Evolutionary conservation across 2,888 invertebrate species (phyloP).

Genomic region (Limnephilus marmoratus): DNA sequence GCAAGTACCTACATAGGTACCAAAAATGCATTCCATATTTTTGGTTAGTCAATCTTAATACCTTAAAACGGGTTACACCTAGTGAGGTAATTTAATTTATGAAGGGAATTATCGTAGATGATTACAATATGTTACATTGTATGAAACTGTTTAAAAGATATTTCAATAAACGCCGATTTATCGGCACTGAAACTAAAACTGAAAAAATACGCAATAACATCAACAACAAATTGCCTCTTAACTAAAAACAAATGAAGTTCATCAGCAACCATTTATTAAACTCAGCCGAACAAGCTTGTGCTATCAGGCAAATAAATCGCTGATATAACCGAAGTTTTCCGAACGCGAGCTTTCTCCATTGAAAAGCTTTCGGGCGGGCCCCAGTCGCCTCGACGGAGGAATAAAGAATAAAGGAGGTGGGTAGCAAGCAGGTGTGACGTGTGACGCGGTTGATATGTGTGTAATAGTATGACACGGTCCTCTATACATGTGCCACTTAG

Average conservation of each 20-base stretch:
- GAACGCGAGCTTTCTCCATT: not conserved
- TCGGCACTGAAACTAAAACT: too few relatives aligned
- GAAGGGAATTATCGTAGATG: too few relatives aligned
- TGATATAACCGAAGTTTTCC: not conserved
- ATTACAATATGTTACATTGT: too few relatives aligned
- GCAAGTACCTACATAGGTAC: too few relatives aligned
- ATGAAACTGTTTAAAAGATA: too few relatives aligned
- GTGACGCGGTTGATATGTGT: not conserved
- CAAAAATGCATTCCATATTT: too few relatives aligned
- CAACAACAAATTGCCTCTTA: too few relatives aligned
- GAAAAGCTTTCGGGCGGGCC: not conserved
- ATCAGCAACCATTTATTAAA: not conserved
- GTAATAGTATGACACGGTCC: not conserved
- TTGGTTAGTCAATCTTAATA: too few relatives aligned
- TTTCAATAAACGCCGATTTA: too few relatives aligned
- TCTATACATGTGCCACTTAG: slow-evolving; percentile 14
- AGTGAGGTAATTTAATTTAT: too few relatives aligned
- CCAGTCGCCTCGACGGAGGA: not conserved
- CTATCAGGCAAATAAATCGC: not conserved
- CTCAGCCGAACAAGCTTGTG: not conserved
- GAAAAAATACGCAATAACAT: too few relatives aligned
- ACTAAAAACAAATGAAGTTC: not conserved
- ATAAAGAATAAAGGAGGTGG: not conserved
- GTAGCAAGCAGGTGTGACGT: slow-evolving; percentile 29
- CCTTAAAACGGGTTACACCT: too few relatives aligned